A percentile compares a stretch with the other conserved stretches of the same genome.
Conservation (phyloP, 2,113 vertebrate genomes). For the Leptobrachium leishanense region DNA sequence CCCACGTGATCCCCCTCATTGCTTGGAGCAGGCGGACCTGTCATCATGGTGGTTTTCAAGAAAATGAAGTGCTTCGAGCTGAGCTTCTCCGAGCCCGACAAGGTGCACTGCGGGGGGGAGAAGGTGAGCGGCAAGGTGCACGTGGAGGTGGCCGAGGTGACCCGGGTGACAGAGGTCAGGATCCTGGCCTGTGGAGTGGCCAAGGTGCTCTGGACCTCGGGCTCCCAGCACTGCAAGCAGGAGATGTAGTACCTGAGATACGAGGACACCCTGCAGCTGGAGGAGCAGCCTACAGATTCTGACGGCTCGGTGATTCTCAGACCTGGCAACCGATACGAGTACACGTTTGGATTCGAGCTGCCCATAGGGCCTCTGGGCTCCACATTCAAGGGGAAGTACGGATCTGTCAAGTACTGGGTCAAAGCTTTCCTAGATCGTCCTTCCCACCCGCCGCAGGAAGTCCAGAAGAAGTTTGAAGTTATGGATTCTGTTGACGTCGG, state of each 20-base stretch:
- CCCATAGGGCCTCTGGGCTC: slow-evolving; percentile 91
- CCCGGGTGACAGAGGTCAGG: slow-evolving; percentile 72
- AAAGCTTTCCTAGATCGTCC: slow-evolving; percentile 82
- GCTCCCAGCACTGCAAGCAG: slow-evolving; percentile 82
- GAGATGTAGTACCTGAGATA: slow-evolving; percentile 81
- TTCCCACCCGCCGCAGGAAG: slow-evolving; percentile 66
- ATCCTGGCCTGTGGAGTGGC: slow-evolving; percentile 81
- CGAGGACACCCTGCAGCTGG: slow-evolving; percentile 72
- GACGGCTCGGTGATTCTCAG: slow-evolving; percentile 83
- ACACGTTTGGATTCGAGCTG: slow-evolving; percentile 88
- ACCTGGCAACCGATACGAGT: slow-evolving; percentile 85
- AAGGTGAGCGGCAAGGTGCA: slow-evolving; percentile 75
- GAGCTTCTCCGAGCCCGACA: slow-evolving; percentile 74
- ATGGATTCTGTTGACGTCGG: slow-evolving; percentile 89
- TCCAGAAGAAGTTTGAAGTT: slow-evolving; percentile 83
- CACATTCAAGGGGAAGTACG: slow-evolving; percentile 92
- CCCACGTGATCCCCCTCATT: background rate
- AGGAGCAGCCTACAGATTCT: slow-evolving; percentile 74
- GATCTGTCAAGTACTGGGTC: slow-evolving; percentile 86
- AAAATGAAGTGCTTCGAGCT: slow-evolving; percentile 77
- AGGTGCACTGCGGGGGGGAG: slow-evolving; percentile 83
- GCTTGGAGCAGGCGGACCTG: accelerated
- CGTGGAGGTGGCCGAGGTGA: slow-evolving; percentile 84
- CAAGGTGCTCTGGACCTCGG: slow-evolving; percentile 84
- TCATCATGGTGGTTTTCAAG: slow-evolving; percentile 79